phyloP scores from a whole-genome alignment of 2,113 vertebrate species.

The Balaeniceps rex region DNA sequence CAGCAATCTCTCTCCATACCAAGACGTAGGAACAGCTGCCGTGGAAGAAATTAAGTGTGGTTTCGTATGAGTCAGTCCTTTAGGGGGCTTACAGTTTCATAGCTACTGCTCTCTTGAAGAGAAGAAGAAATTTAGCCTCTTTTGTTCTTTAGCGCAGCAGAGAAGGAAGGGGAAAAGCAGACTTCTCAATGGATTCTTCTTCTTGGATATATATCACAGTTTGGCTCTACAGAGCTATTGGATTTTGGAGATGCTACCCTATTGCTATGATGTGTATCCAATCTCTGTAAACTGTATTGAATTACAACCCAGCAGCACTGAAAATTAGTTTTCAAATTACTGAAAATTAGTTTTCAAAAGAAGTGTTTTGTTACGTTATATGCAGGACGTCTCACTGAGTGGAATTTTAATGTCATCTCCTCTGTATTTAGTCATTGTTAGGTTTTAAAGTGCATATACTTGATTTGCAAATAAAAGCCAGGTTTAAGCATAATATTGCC shows the following conservation, averaged over 20 bases:
- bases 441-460: not conserved
- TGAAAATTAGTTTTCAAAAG: not conserved
- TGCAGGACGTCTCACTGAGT: not conserved
- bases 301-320: not conserved
- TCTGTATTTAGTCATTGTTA: not conserved
- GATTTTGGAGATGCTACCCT: not conserved
- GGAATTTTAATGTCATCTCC: not conserved
- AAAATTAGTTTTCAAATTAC: not conserved
- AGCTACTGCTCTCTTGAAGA: not conserved
- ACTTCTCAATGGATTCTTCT: not conserved
- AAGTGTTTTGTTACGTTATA: not conserved
- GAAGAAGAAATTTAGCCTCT: not conserved
- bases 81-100: not conserved
- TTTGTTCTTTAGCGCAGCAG: not conserved
- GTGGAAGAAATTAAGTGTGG: not conserved
- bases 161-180: not conserved
- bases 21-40: not conserved
- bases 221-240: not conserved
- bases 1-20: not conserved
- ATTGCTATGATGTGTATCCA: not conserved
- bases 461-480: conserved; percentile 16
- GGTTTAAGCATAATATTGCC: not conserved
- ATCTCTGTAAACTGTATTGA: not conserved
- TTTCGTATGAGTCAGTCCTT: not conserved
- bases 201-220: not conserved